phyloP scores from a whole-genome alignment of 1,140 invertebrate genomes.

The Papilio polytes region DNA sequence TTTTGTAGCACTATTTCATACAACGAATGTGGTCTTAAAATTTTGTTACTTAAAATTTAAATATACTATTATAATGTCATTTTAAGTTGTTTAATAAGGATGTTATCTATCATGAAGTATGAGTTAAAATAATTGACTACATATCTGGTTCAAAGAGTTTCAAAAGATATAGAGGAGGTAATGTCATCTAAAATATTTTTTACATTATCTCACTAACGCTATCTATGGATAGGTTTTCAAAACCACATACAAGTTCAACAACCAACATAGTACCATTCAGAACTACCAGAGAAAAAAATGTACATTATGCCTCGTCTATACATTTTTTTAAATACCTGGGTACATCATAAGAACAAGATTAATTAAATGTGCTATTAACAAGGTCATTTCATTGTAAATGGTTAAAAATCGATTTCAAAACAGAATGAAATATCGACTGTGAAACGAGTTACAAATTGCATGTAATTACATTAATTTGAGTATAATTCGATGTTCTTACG shows the following conservation, averaged over 20 bases:
- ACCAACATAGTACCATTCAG: no score
- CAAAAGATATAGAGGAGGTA: no score
- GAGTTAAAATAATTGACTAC: not conserved
- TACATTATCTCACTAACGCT: not conserved
- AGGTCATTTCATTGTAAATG: not conserved
- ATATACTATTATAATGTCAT: no score
- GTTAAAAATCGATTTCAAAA: conserved; percentile 1
- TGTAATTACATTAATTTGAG: not conserved
- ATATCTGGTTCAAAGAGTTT: not conserved
- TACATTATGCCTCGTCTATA: no score
- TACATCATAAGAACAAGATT: no score
- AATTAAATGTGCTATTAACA: not conserved
- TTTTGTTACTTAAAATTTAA: not conserved
- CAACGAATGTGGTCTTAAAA: not conserved
- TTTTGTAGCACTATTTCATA: not conserved
- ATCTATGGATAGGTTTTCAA: no score
- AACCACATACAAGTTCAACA: no score
- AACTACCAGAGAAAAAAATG: no score
- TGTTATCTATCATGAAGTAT: not conserved
- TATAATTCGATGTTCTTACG: not conserved
- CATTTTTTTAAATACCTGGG: no score
- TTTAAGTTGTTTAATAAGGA: not conserved
- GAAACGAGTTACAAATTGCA: not conserved
- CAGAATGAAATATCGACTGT: not conserved
- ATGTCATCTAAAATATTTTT: no score